Base-by-base conservation (phyloP, 2,113 vertebrate genomes). In the Pantherophis guttatus region DNA sequence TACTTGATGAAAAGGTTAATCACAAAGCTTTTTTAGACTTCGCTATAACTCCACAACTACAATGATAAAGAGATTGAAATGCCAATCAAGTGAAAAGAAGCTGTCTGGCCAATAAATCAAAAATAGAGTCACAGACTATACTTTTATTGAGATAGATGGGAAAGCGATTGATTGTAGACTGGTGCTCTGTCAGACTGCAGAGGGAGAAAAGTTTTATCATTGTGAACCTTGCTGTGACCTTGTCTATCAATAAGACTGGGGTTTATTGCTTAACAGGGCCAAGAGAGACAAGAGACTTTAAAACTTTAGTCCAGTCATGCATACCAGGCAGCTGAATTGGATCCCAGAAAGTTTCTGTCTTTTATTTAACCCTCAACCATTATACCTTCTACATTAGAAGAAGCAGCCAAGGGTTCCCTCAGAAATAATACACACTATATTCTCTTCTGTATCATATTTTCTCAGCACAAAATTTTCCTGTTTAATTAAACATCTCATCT, bases 21-120 rank as follows among this genome's bases (percentile, higher is more conserved):
- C 95, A 96, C 93, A 96, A 96, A 95, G 53, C 93, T 91, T 95
- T 95, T 94, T 95, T 87, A 95, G 91, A 50, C 94, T 85, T 54
- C 92, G 94, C 96, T 94, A 91, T 97, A 96, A 95, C 96, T 96
- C 54, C 93, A 95, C 95, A 96, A 85, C 95, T 57, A 1, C 94
- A 59, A 96, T 97, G 96, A 94, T 95, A 96, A 96, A 52, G 15
- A 93, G 92, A 95, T 90, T 95, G 93, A 96, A 95, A 95, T 96
- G 93, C 92, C 94, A 96, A 97, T 97, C 92, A 92, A 87, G 52
- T 59, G 58, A 94, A 95, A 95, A 96, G 93, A 94, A 94, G 17
- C 3, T 94, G 89, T 92, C 86, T 89, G 62, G 1, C 3, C 90
- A 85, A 50, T 93, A 90, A 52, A 95, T 91, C 86, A 95, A 89